A percentile compares a stretch with the other conserved stretches of the same genome.
Conservation (phyloP, 2,888 invertebrate genomes). For the Celastrina argiolus region DNA sequence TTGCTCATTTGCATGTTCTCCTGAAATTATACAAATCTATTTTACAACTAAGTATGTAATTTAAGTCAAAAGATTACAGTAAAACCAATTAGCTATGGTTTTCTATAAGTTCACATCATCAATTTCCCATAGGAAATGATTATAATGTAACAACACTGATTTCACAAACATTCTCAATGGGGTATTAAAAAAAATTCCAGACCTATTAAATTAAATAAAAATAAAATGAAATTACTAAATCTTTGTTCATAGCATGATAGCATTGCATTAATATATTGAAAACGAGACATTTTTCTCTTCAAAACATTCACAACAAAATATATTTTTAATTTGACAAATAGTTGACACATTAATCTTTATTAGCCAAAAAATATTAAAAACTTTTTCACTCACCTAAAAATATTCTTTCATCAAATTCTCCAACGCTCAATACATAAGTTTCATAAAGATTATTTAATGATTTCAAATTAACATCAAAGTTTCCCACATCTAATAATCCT, state of each 20-base stretch:
- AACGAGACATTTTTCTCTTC: slow-evolving; percentile 31
- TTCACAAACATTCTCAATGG: no score
- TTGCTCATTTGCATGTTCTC: slow-evolving; percentile 70
- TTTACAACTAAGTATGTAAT: background rate
- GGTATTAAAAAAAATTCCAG: no score
- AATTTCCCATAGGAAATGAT: no score
- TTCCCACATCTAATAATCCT: slow-evolving; percentile 86
- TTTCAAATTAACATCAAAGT: slow-evolving; percentile 92
- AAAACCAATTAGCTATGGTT: no score
- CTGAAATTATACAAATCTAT: slow-evolving; percentile 39
- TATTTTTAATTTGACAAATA: background rate
- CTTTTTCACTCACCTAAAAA: slow-evolving; percentile 85
- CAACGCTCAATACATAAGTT: slow-evolving; percentile 91
- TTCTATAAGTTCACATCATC: no score
- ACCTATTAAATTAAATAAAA: background rate
- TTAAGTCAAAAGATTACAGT: no score
- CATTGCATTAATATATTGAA: slow-evolving; percentile 32
- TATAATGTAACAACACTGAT: no score
- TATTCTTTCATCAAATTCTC: slow-evolving; percentile 97
- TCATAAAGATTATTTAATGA: slow-evolving; percentile 93
- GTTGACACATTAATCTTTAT: background rate
- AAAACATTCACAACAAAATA: background rate
- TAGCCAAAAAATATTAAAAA: background rate
- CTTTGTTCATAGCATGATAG: slow-evolving; percentile 32
- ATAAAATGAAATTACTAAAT: slow-evolving; percentile 21